These are phyloP conservation scores for Rugalucina vietnamica DNA, from an alignment of 2,888 invertebrate species.

Conservation along the genomic window DNA sequence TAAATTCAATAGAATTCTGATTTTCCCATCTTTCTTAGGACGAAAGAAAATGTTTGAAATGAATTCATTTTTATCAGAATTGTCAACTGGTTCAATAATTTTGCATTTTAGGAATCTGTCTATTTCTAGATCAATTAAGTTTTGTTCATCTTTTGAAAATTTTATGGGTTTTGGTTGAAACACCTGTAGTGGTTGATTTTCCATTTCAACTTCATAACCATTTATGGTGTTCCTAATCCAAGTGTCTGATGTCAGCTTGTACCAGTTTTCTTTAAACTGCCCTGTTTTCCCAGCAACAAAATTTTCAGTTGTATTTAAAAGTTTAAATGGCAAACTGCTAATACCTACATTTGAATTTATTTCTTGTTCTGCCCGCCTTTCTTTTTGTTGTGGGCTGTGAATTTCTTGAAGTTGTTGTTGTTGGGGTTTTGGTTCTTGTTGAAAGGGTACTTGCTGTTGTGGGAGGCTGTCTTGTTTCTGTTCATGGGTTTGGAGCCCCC, in stretches of 20 bases:
- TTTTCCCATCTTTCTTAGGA: conserved; percentile 19
- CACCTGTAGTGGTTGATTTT: no score
- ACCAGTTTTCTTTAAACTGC: no score
- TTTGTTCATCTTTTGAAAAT: no score
- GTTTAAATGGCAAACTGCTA: background rate
- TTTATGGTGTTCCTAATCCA: no score
- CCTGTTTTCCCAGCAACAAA: no score
- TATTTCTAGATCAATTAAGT: background rate
- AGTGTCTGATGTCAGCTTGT: no score
- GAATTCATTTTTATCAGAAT: background rate
- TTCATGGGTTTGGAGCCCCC: background rate
- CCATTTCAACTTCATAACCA: no score
- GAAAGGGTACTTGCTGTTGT: background rate
- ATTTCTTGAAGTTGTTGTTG: background rate
- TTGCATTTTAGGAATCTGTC: background rate
- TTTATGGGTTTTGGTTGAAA: no score
- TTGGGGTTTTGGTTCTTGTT: background rate
- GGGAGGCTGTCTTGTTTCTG: background rate
- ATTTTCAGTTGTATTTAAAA: no score
- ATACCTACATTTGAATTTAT: conserved; percentile 6
- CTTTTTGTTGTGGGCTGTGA: background rate
- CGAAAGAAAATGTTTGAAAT: conserved; percentile 34
- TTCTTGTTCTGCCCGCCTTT: background rate
- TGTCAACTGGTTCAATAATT: conserved; percentile 11
- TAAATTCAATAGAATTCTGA: conserved; percentile 32